phyloP scores from a whole-genome alignment of 2,113 vertebrate genomes.

The Oreochromis tanganicae region DNA sequence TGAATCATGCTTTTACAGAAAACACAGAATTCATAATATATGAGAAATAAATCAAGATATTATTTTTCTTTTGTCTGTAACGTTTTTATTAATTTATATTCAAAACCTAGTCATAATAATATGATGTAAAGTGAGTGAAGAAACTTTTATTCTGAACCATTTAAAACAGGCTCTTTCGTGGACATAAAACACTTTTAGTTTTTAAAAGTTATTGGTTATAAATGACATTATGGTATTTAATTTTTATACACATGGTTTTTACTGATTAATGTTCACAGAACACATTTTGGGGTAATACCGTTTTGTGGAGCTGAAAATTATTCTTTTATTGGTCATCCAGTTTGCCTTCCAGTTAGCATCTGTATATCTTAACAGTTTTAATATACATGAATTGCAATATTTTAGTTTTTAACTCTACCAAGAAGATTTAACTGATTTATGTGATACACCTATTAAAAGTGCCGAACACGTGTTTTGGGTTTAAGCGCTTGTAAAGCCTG shows the following conservation, averaged over 20 bases:
- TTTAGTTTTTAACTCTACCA: neutral
- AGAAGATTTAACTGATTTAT: neutral
- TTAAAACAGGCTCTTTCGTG: neutral
- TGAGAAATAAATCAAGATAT: neutral
- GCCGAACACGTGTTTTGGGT: neutral
- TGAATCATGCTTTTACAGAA: neutral
- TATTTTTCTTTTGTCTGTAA: neutral
- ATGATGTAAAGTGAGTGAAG: neutral
- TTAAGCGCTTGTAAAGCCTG: neutral
- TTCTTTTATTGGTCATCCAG: neutral
- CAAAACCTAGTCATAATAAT: neutral
- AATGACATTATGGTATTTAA: neutral
- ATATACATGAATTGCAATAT: neutral
- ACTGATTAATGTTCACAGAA: neutral
- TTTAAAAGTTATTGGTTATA: neutral
- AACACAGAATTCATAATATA: neutral
- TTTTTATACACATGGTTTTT: neutral
- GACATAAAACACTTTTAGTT: neutral
- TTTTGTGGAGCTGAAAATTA: neutral
- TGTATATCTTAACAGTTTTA: neutral
- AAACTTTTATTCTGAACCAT: neutral
- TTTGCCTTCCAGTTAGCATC: neutral
- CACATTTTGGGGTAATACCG: neutral
- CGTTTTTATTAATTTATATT: neutral
- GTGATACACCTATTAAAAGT: neutral